Evolutionary conservation across 2,113 vertebrate genomes (phyloP).

Genomic region (Bubo bubo): DNA sequence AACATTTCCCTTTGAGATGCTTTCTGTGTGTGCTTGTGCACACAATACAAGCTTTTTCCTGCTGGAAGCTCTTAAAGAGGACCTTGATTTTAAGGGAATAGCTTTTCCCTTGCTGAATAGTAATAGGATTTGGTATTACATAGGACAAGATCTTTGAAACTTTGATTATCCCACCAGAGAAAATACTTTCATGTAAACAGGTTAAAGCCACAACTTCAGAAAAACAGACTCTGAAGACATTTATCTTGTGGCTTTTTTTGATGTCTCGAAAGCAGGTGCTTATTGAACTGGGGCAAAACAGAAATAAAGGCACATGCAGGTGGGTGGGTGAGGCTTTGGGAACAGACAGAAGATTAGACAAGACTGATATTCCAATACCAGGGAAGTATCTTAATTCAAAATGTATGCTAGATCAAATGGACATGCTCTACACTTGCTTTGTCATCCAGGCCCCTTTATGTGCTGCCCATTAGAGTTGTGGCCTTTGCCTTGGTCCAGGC

Average conservation of each 20-base stretch:
- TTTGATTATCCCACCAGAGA: constrained; percentile 44
- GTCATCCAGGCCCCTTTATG: not conserved
- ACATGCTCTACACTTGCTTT: not conserved
- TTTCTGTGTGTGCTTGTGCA: constrained; percentile 31
- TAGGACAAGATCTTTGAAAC: constrained; percentile 63
- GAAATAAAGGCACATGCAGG: not conserved
- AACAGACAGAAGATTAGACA: not conserved
- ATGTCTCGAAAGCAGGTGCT: not conserved
- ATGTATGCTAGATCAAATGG: not conserved
- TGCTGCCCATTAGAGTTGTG: not conserved
- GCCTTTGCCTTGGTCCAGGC: not conserved
- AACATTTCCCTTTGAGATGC: constrained; percentile 62
- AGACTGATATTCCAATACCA: not conserved
- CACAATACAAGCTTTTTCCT: constrained; percentile 34
- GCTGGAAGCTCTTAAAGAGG: constrained; percentile 35
- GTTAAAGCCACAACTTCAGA: constrained; percentile 2
- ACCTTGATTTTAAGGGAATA: constrained; percentile 53
- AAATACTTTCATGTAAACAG: constrained; percentile 48
- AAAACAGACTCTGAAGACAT: constrained; percentile 1
- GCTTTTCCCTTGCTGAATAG: constrained; percentile 48
- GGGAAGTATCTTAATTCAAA: not conserved
- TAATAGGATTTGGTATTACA: constrained; percentile 60
- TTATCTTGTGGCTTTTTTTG: constrained; percentile 32
- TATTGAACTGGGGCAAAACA: constrained; percentile 8
- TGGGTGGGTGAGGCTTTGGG: not conserved